Base-by-base conservation (phyloP, 2,888 invertebrate species). In the Slavum lentiscoides region DNA sequence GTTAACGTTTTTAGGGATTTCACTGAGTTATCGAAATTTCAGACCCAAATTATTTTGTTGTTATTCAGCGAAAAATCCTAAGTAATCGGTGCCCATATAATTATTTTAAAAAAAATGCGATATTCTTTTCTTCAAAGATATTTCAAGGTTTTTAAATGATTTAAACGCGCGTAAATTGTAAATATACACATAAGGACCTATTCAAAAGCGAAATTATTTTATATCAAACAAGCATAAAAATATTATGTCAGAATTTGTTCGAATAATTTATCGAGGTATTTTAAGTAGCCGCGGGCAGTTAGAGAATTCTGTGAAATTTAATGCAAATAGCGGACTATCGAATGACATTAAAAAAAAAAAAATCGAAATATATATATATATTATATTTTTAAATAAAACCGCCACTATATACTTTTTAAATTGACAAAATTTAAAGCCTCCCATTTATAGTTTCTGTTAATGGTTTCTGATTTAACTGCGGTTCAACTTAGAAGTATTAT, bases 391-490 rank as follows among this genome's bases (percentile, higher is more conserved):
- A 19, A 11, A 53, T 30, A 69, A 53, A 53, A 53, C 19, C 53
- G 17, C 6, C 30, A 21, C 8, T 9, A 19, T 53, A 30, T 19
- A 30, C 2, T 49, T 30, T 69, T 53, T 6, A 53, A 30, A 69
- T 67, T 67, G n/a, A 53, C 53, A 19, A 69, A 53, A 53, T 17
- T 9, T 30, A 11, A 53, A 19, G 53, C 19, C 8, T 23, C 19
- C 17, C 30, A 53, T 69, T 53, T 61, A 23, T 13, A 61, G 4
- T 55, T 4, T 17, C 19, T 43, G 17, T 53, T 19, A 30, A 69
- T 23, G 19, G 68, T 53, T 69, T 69, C 68, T 43, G 53, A 69
- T 69, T 69, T 17, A 69, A 53, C 19, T 53, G 30, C 49, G 49
- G 49, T 49, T 49, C 13, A 11, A 49, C 49, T 13, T 8, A 15